phyloP scores from a whole-genome alignment of 2,797 vertebrate species.

The Sarcophilus harrisii region DNA sequence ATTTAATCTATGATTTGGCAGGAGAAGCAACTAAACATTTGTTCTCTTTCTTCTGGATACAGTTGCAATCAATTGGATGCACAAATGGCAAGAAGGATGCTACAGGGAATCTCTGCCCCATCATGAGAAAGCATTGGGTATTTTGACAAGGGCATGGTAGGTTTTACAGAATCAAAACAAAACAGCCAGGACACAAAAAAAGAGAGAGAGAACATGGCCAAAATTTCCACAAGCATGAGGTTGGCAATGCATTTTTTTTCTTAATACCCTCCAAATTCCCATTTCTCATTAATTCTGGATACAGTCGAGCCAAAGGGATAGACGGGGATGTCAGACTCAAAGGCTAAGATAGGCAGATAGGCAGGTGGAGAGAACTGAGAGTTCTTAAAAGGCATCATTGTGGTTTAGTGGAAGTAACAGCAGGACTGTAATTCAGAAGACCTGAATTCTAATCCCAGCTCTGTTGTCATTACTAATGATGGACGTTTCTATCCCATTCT shows the following conservation, averaged over 20 bases:
- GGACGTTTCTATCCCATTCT: neutral
- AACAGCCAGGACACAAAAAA: constrained; percentile 41
- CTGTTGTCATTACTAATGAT: neutral
- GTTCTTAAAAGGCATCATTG: constrained; percentile 8
- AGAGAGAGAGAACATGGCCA: neutral
- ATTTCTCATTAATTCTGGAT: constrained; percentile 47
- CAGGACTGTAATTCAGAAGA: neutral
- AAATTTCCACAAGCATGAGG: constrained; percentile 37
- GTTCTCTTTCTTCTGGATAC: constrained; percentile 78
- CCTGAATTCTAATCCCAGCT: neutral
- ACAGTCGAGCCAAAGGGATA: constrained; percentile 21
- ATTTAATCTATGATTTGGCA: constrained; percentile 84
- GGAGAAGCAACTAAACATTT: constrained; percentile 80
- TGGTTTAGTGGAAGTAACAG: neutral
- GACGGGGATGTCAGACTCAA: neutral
- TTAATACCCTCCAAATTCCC: constrained; percentile 30
- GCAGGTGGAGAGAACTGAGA: neutral
- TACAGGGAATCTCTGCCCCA: constrained; percentile 63
- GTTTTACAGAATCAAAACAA: constrained; percentile 71
- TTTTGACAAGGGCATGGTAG: constrained; percentile 71
- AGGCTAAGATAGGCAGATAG: constrained; percentile 22
- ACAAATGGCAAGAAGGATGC: constrained; percentile 74
- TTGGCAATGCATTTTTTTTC: constrained; percentile 48
- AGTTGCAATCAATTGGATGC: constrained; percentile 81
- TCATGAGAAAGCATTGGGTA: constrained; percentile 64